Percentiles rank a stretch among this genome's conserved stretches.
Evolutionary conservation across 2,113 vertebrate species (phyloP).

Genomic region (Leptocoma aspasia): DNA sequence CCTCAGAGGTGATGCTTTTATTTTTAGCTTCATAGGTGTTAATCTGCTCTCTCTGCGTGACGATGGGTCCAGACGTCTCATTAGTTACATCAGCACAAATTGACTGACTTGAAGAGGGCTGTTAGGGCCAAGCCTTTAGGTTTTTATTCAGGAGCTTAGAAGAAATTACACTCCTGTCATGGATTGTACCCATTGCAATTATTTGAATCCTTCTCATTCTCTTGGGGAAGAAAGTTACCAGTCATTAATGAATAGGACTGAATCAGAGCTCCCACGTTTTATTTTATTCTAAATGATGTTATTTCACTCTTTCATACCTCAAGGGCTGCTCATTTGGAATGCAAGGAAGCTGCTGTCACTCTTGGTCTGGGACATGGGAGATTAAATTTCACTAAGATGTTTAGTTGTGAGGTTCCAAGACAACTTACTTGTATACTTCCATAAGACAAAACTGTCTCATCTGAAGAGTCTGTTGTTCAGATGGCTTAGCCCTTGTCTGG

Average conservation of each 20-base stretch:
- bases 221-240: background rate
- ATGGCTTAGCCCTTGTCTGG: background rate
- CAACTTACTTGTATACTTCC: background rate
- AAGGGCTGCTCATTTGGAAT: background rate
- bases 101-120: background rate
- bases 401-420: background rate
- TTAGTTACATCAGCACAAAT: slow-evolving; percentile 43
- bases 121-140: background rate
- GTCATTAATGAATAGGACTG: background rate
- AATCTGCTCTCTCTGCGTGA: slow-evolving; percentile 39
- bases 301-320: background rate
- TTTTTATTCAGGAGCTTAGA: background rate
- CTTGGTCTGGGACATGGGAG: background rate
- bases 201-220: background rate
- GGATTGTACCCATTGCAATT: background rate
- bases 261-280: background rate
- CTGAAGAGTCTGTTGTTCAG: background rate
- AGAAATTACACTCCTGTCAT: background rate
- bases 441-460: background rate
- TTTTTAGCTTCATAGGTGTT: slow-evolving; percentile 45
- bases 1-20: slow-evolving; percentile 23
- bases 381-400: background rate
- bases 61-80: background rate
- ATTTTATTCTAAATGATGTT: background rate
- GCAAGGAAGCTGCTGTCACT: background rate